Evolutionary conservation across 2,888 invertebrate species (phyloP).

Genomic region (Drosophila colorata): DNA sequence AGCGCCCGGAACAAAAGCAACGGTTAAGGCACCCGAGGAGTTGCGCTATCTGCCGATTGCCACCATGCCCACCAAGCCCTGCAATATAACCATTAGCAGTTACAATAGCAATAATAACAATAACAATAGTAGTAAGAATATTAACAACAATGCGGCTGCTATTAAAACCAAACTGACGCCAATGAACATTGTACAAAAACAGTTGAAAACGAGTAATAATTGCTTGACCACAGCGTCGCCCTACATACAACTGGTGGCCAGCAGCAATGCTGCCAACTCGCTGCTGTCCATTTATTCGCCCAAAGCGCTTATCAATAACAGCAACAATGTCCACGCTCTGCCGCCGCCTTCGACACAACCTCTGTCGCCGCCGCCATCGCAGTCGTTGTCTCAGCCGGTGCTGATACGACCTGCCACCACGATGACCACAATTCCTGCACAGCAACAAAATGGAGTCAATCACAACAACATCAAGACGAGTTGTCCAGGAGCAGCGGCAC

Average conservation of each 20-base stretch:
- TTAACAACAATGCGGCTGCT: constrained; percentile 25
- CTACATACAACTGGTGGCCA: constrained; percentile 50
- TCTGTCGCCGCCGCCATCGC: neutral
- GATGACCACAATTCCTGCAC: constrained; percentile 18
- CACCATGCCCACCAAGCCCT: constrained; percentile 45
- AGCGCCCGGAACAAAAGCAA: neutral
- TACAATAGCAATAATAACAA: constrained; percentile 16
- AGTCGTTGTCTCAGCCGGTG: constrained; percentile 19
- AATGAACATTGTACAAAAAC: constrained; percentile 44
- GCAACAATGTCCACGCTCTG: constrained; percentile 12
- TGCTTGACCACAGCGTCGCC: constrained; percentile 12
- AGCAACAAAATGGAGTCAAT: constrained; percentile 30
- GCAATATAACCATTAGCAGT: constrained; percentile 33
- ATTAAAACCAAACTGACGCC: constrained; percentile 45
- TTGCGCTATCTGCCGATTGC: constrained; percentile 54
- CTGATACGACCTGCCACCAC: constrained; percentile 30
- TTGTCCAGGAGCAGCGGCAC: constrained; percentile 9
- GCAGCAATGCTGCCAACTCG: constrained; percentile 36
- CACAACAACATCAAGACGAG: neutral
- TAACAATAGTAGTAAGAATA: constrained; percentile 7
- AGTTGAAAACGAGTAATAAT: constrained; percentile 31
- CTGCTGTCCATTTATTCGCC: constrained; percentile 38
- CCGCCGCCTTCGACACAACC: constrained; percentile 11
- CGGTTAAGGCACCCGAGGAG: constrained; percentile 25
- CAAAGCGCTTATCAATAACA: constrained; percentile 33